Evolutionary conservation across 2,888 invertebrate species (phyloP).

Genomic region (Tuta absoluta): DNA sequence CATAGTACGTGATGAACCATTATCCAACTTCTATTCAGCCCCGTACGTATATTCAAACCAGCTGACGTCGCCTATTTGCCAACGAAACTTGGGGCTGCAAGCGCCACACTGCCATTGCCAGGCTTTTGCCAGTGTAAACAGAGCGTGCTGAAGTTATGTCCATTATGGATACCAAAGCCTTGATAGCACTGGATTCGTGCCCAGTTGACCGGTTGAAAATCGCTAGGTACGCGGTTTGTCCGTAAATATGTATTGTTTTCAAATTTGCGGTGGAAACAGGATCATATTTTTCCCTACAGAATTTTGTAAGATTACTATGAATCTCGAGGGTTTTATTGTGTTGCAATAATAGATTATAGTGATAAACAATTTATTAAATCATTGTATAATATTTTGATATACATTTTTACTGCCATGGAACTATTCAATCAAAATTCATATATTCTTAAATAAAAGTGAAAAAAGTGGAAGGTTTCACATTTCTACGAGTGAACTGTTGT

Average conservation of each 20-base stretch:
- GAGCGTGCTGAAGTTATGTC: conserved; percentile 6
- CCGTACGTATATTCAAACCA: background rate
- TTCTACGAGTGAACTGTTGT: conserved; percentile 32
- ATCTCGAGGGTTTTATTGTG: no score
- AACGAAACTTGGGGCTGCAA: background rate
- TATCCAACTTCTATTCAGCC: background rate
- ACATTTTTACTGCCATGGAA: no score
- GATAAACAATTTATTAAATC: no score
- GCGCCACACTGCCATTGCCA: background rate
- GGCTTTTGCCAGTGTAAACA: background rate
- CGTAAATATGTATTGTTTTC: background rate
- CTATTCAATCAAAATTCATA: no score
- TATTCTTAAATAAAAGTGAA: no score
- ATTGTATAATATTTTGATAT: no score
- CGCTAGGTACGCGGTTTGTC: background rate
- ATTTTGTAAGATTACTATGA: no score
- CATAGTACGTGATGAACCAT: no score
- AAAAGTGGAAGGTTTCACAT: no score
- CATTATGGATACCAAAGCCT: conserved; percentile 15
- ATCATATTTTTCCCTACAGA: no score
- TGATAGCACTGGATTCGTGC: conserved; percentile 38
- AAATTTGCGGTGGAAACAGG: conserved; percentile 24
- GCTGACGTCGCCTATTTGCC: background rate
- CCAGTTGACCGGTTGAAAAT: conserved; percentile 29
- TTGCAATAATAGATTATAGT: no score